A percentile compares a stretch with the other conserved stretches of the same genome.
Conservation (phyloP, 2,797 vertebrate genomes). For the Coccyzus lansbergi region DNA sequence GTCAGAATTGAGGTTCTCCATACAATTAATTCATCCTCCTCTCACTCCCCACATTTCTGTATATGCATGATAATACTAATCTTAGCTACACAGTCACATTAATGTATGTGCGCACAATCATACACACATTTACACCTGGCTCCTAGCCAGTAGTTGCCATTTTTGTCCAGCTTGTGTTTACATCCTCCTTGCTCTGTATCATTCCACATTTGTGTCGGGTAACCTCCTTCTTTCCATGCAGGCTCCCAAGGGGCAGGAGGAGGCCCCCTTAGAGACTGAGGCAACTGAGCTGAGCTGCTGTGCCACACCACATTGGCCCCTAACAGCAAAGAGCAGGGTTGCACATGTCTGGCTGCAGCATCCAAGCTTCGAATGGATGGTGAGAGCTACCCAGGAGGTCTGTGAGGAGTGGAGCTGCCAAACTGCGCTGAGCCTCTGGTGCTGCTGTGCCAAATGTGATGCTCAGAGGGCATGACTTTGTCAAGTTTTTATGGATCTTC, state of each 20-base stretch:
- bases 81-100: constrained; percentile 17
- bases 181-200: neutral
- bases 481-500: neutral
- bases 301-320: fast-evolving
- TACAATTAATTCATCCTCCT: constrained; percentile 31
- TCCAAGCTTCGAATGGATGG: neutral
- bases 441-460: neutral
- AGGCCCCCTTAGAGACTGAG: fast-evolving
- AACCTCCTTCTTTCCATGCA: neutral
- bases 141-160: neutral
- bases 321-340: fast-evolving
- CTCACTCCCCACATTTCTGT: constrained; percentile 9
- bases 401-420: neutral
- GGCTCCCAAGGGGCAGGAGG: neutral
- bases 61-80: neutral
- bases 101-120: neutral
- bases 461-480: neutral
- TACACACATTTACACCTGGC: constrained; percentile 2
- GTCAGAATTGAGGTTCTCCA: constrained; percentile 6
- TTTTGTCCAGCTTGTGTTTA: neutral
- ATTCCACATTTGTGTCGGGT: fast-evolving
- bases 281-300: neutral
- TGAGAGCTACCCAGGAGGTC: neutral
- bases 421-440: neutral
- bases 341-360: neutral